Base-by-base conservation (phyloP, 2,888 invertebrate species). In the Epirrita christyi region DNA sequence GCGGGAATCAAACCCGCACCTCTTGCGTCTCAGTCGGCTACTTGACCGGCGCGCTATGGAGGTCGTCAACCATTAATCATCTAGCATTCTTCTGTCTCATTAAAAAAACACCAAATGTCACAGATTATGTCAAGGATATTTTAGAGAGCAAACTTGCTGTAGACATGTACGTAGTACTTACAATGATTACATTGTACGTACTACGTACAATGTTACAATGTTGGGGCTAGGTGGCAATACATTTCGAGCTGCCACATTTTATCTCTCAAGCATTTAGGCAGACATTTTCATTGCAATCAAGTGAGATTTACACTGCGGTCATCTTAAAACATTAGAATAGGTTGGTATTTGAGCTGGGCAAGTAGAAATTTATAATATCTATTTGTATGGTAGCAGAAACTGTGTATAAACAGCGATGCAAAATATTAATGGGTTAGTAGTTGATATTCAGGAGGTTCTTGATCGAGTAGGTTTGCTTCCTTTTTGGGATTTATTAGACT, bases 311-410 rank as follows among this genome's bases (percentile, higher is more conserved):
- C 78, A 70, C 64, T 59, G 65, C 74, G 79, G 85, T 82, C 82
- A 83, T 86, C 80, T 78, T 70, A 80, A 81, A 80, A 80, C 81
- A 85, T 85, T 79, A 73, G 75, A 78, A 80, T 80, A 72, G 76
- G 29, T 70, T 65, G 70, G 28, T 15, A 37, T 43, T 34, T 59
- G 66, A 73, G 77, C 78, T 72, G 72, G 78, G 76, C 69, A 72
- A 76, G 67, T 73, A 64, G 63, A 72, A 75, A 78, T 80, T 79
- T 76, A 78, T 73, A 70, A 75, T 77, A 71, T 75, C 72, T 76
- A 73, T 78, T 81, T 73, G 67, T 62, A 41, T 38, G 11, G 49
- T 59, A 66, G 50, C 59, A 66, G 71, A 71, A 64, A 64, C 53
- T 62, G 48, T 55, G 61, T 68, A 66, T 67, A n/a, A n/a, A 59